A percentile compares a stretch with the other conserved stretches of the same genome.
These are phyloP conservation scores for Spizaetus ornatus DNA, from an alignment of 2,113 vertebrate genomes.

Conservation along the genomic window DNA sequence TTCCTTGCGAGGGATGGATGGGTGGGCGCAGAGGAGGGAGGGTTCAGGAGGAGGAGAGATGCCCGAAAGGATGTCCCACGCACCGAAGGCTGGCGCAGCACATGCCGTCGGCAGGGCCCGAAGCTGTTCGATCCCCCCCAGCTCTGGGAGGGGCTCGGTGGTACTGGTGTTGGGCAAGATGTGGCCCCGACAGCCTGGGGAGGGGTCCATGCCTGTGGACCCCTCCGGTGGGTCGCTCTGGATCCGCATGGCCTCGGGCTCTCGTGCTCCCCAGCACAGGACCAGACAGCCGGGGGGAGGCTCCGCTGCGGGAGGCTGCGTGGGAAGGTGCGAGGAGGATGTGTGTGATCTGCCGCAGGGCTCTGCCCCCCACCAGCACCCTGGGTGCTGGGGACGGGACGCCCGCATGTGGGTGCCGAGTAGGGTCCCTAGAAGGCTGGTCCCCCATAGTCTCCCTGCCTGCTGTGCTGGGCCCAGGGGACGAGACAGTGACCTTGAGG, in stretches of 20 bases:
- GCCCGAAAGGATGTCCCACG: not conserved
- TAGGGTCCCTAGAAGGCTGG: not conserved
- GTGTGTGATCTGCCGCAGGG: not conserved
- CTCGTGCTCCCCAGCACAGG: not conserved
- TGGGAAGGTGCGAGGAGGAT: not conserved
- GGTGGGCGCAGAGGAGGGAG: not conserved
- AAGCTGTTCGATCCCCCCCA: not conserved
- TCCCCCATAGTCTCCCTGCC: not conserved
- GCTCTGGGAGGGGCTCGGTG: not conserved
- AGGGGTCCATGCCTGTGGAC: not conserved
- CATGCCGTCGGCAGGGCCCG: not conserved
- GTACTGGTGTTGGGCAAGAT: not conserved
- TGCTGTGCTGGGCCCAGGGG: not conserved
- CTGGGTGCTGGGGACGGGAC: not conserved
- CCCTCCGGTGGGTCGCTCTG: not conserved
- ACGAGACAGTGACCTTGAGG: not conserved
- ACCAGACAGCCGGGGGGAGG: not conserved
- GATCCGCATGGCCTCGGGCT: not conserved
- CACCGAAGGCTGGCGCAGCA: not conserved
- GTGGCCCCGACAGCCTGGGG: not conserved
- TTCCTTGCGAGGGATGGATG: not conserved
- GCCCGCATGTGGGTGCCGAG: rapidly evolving
- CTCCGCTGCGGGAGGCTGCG: not conserved
- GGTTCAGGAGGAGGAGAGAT: not conserved
- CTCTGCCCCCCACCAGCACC: not conserved